Conservation (phyloP, 2,113 vertebrate species). For the Nettapus auritus region DNA sequence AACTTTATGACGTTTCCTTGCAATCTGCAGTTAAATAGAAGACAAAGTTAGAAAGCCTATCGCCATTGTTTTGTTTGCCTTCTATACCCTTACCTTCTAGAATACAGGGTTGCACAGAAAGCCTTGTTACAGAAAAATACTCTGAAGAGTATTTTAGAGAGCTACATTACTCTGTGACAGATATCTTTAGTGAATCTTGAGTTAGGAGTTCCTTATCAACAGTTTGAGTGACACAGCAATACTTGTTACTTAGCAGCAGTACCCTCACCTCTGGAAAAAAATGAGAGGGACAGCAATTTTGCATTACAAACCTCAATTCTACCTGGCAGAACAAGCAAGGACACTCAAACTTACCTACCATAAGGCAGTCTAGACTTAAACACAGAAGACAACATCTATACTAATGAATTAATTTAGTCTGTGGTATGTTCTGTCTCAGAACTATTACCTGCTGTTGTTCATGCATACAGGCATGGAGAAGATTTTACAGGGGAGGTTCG, state of each 20-base stretch:
- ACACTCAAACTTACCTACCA: not conserved
- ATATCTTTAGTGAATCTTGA: not conserved
- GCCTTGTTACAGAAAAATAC: not conserved
- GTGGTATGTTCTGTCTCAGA: not conserved
- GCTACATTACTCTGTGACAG: not conserved
- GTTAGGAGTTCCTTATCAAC: not conserved
- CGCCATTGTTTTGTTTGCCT: not conserved
- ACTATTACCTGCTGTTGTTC: not conserved
- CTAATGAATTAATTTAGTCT: not conserved
- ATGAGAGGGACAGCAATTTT: not conserved
- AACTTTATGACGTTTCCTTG: slow-evolving; percentile 95
- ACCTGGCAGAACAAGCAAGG: not conserved
- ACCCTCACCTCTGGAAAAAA: not conserved
- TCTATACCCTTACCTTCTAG: not conserved
- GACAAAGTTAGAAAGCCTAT: not conserved
- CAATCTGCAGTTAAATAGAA: slow-evolving; percentile 81
- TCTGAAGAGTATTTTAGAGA: not conserved
- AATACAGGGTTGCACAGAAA: not conserved
- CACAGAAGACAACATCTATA: not conserved
- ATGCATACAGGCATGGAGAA: not conserved
- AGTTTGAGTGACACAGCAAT: not conserved
- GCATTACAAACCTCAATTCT: not conserved
- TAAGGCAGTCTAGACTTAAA: not conserved
- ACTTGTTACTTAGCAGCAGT: not conserved
- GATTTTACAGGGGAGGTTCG: not conserved